A percentile compares a stretch with the other conserved stretches of the same genome.
Evolutionary conservation across 2,113 vertebrate genomes (phyloP).

Genomic region (Eubucco bourcierii): DNA sequence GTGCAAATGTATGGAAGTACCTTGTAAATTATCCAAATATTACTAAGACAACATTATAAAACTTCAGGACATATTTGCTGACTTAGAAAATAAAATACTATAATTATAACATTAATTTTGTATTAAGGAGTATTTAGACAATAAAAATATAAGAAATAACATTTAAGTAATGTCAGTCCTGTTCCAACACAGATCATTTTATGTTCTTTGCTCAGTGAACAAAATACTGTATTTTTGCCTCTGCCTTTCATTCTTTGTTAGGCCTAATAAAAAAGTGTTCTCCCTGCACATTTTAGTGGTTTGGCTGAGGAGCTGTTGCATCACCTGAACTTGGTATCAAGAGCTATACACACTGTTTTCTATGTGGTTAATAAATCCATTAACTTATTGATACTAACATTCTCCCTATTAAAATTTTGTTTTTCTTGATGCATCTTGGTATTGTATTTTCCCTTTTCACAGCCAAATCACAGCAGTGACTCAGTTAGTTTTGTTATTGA

Average conservation of each 20-base stretch:
- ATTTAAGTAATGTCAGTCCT: neutral
- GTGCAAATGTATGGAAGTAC: neutral
- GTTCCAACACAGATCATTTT: neutral
- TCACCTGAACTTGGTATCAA: neutral
- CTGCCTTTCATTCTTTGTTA: neutral
- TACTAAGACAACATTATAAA: neutral
- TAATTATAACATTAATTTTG: neutral
- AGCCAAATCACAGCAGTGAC: neutral
- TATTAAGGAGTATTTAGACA: neutral
- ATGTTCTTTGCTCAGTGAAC: neutral
- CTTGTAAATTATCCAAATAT: neutral
- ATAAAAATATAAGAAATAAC: neutral
- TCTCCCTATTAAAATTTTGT: neutral
- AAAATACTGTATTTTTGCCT: neutral
- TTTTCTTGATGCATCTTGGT: neutral
- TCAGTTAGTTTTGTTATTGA: neutral
- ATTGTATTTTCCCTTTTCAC: neutral
- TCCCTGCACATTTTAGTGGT: neutral
- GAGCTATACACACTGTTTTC: neutral
- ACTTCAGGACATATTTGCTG: neutral
- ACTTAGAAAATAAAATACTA: neutral
- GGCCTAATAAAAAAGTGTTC: neutral
- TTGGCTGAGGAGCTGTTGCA: neutral
- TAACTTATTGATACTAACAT: neutral
- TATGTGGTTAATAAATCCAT: neutral